Base-by-base conservation (phyloP, 1,140 invertebrate genomes). In the Cydia strobilella region DNA sequence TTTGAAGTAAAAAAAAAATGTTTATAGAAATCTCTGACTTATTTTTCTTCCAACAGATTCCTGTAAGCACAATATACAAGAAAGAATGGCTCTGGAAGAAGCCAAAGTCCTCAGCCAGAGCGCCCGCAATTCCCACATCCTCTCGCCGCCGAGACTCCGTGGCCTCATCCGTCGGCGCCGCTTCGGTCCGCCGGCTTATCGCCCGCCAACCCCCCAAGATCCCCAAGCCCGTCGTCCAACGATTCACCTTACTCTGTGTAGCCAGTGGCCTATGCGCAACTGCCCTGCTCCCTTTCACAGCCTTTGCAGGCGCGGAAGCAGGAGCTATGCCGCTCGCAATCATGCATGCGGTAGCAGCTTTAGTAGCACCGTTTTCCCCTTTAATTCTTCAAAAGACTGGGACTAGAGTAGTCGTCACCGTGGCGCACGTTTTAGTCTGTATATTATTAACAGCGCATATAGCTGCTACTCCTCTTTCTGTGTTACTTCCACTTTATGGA, bases 161-260 rank as follows among this genome's bases (percentile, higher is more conserved):
- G 81, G 94, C 94, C 5, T 96, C 95, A 3, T 96, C 95, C 2
- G 94, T 95, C 9, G 95, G 95, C 0, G 95, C 95, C 0, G 95
- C 95, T 0, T 96, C 95, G 1, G 95, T 96, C 0, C 93, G 95
- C 6, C 91, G 95, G 0, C 88, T 96, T 0, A 94, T 96, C n/a
- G 80, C 87, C 12, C 75, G 88, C 73, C 82, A 86, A 65, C 85
- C 89, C 0, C 88, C 86, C 66, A 85, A 86, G 77, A 81, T 91
- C 59, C 89, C 88, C 27, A 84, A 86, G 75, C 94, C 94, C 0
- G 93, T 95, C 0, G 95, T 95, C 18, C 84, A 93, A 45, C 80
- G 93, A 4, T 91, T 94, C 51, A 93, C 88, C 5, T 73, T 93
- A 77, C 80, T 93, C 74, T 83, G 93, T 84, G 35, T 90, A 84